Evolutionary conservation across 2,113 vertebrate genomes (phyloP), one percentile per base, ranked within the genome.

Genomic region (Oryzias melastigma): DNA sequence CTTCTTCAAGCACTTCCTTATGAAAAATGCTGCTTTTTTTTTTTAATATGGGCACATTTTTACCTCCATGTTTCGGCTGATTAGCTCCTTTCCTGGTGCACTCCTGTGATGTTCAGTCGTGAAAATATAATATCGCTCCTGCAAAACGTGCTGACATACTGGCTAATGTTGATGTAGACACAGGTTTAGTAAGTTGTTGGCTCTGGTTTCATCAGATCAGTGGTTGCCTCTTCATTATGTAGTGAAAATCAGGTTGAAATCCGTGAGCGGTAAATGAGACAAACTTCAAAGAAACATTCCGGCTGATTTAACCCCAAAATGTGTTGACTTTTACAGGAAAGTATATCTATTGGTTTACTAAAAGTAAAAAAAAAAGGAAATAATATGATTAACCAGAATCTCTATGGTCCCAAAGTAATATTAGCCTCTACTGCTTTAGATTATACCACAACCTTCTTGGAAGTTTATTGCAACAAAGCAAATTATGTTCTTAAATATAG

Each of bases 11-110:
- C 50, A 43, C 48, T 25, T 62, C 62, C 5, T 12, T 12, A 18
- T 22, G 5, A 55, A 79, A 75, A 85, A 87, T 79, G 77, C 77
- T 60, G 8, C 14, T 24, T 40, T 27, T 6, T 48, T 56, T 17
- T n/a, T 18, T 43, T 20, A 52, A 61, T 42, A 43, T 24, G 43
- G 19, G 29, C 13, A 10, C 41, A 16, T 52, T 19, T 58, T 58
- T 42, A 53, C 58, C 66, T 72, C 67, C 20, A 68, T 52, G 16
- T 56, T 4, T 47, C 40, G 54, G 48, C n/a, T 50, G 19, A 51
- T 50, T 44, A 41, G 5, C 52, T 44, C 15, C 14, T 27, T 48
- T 63, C 18, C 48, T n/a, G 13, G 71, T 10, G 41, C 5, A 17
- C 58, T 55, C 44, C 47, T 52, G 20, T 22, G 58, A 62, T 42